Conservation (phyloP, 2,888 invertebrate species). For the Acronicta alni region DNA sequence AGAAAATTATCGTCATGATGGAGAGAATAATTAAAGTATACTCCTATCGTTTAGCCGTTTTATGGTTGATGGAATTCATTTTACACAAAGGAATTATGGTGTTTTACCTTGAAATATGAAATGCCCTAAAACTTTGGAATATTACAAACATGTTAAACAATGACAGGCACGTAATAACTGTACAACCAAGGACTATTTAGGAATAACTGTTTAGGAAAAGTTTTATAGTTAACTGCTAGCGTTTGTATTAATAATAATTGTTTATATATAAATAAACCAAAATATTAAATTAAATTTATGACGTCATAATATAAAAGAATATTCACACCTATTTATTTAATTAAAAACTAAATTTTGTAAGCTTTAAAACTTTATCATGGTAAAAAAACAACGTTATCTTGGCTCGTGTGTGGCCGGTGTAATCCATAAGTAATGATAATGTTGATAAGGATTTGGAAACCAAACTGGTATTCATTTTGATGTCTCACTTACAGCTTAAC, state of each 20-base stretch:
- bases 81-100: too few species aligned
- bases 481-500: constrained; percentile 31
- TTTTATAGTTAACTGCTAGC: neutral
- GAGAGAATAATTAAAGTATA: too few species aligned
- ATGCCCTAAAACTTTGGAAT: neutral
- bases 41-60: too few species aligned
- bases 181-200: neutral
- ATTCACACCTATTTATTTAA: constrained; percentile 1
- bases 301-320: neutral
- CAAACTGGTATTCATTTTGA: constrained; percentile 39
- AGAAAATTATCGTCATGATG: too few species aligned
- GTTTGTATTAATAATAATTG: neutral
- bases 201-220: neutral
- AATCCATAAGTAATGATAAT: constrained; percentile 61
- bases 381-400: constrained; percentile 62
- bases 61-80: too few species aligned
- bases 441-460: constrained; percentile 48
- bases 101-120: neutral
- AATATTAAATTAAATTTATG: too few species aligned
- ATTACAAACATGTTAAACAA: neutral
- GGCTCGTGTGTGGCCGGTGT: constrained; percentile 70
- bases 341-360: neutral
- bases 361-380: constrained; percentile 28
- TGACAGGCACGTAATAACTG: neutral
- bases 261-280: too few species aligned